These are phyloP conservation scores for Sphaerodactylus townsendi DNA, from an alignment of 2,113 vertebrate genomes.

Conservation along the genomic window DNA sequence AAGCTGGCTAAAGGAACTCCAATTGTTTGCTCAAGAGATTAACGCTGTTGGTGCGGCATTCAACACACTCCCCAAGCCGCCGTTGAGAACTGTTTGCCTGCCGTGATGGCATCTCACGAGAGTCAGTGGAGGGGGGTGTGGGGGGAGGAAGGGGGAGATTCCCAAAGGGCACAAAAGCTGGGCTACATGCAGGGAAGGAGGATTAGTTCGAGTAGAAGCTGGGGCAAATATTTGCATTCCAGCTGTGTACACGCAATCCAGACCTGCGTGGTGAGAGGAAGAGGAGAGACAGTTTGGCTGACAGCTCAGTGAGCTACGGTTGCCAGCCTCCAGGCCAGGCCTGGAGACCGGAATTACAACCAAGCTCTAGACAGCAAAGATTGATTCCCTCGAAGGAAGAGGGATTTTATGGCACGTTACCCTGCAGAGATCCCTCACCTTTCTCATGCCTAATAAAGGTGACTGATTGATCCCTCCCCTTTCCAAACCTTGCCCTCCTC, in stretches of 20 bases:
- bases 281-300: background rate
- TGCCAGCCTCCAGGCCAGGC: too few relatives aligned
- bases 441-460: too few relatives aligned
- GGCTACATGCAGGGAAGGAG: background rate
- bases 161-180: conserved; percentile 18
- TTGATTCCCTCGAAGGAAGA: too few relatives aligned
- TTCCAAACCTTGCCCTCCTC: too few relatives aligned
- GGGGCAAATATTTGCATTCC: conserved; percentile 9
- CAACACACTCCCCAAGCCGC: fast-evolving
- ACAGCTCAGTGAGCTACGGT: too few relatives aligned
- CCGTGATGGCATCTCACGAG: background rate
- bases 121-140: too few relatives aligned
- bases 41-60: background rate
- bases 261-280: background rate
- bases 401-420: too few relatives aligned
- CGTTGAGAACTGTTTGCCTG: background rate
- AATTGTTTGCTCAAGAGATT: background rate
- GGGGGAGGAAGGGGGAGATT: background rate
- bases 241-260: background rate
- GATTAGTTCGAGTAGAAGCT: conserved; percentile 23
- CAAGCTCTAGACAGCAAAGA: too few relatives aligned
- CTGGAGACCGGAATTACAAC: too few relatives aligned
- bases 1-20: background rate
- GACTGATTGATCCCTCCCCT: too few relatives aligned
- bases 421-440: too few relatives aligned